Evolutionary conservation across 2,113 vertebrate genomes (phyloP).

Genomic region (Stictonetta naevosa): DNA sequence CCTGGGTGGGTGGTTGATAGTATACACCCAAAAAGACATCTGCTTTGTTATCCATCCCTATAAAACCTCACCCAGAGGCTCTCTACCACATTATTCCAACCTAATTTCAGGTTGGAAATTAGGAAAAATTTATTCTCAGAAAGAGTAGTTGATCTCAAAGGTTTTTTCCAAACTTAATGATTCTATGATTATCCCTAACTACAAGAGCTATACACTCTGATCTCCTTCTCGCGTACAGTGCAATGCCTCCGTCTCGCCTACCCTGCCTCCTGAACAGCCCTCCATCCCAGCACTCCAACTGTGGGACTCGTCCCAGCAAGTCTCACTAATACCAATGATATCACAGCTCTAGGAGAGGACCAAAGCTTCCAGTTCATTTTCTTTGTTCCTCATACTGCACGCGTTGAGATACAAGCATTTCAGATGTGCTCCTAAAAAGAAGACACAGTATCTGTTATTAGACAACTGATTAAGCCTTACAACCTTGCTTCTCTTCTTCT

Average conservation of each 20-base stretch:
- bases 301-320: not conserved
- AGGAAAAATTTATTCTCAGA: too few species aligned
- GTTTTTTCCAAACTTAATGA: too few species aligned
- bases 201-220: not conserved
- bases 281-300: not conserved
- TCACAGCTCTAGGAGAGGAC: not conserved
- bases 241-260: not conserved
- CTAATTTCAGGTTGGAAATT: too few species aligned
- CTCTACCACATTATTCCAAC: not conserved
- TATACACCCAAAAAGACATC: not conserved
- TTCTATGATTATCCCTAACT: too few species aligned
- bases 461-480: not conserved
- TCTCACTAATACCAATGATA: not conserved
- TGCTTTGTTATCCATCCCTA: not conserved
- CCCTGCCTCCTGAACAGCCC: not conserved
- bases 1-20: not conserved
- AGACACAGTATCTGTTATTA: not conserved
- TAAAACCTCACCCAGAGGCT: not conserved
- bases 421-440: not conserved
- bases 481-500: conserved; percentile 13
- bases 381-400: not conserved
- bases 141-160: too few species aligned
- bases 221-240: not conserved
- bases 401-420: not conserved
- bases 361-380: not conserved